phyloP scores from a whole-genome alignment of 2,113 vertebrate genomes.

The Macquaria australasica region DNA sequence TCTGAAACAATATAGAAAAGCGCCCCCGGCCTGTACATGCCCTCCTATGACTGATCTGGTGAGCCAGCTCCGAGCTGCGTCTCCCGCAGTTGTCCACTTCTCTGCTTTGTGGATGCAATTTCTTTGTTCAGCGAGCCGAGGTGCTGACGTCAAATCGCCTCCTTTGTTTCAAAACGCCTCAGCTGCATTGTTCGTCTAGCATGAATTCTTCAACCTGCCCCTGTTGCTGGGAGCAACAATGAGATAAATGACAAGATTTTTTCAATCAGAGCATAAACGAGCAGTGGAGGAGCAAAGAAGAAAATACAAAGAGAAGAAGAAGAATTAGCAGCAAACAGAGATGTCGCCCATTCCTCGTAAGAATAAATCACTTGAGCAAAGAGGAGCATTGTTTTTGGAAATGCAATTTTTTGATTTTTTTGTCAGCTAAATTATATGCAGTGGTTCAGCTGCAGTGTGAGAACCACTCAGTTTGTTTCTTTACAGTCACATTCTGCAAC shows the following conservation, averaged over 20 bases:
- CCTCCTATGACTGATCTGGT: slow-evolving; percentile 13
- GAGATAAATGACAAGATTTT: slow-evolving; percentile 65
- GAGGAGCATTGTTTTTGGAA: background rate
- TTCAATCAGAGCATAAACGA: slow-evolving; percentile 53
- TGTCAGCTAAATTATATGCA: slow-evolving; percentile 6
- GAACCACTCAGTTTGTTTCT: background rate
- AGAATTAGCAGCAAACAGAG: slow-evolving; percentile 42
- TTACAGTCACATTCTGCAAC: background rate
- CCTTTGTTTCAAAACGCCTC: slow-evolving; percentile 75
- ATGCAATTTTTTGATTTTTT: background rate
- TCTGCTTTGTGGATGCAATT: slow-evolving; percentile 61
- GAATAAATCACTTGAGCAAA: slow-evolving; percentile 1
- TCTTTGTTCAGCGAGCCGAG: slow-evolving; percentile 75
- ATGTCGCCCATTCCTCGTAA: slow-evolving; percentile 38
- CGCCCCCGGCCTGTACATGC: background rate
- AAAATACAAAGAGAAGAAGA: background rate
- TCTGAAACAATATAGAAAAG: slow-evolving; percentile 14
- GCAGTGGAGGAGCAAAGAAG: slow-evolving; percentile 12
- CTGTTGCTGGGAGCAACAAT: slow-evolving; percentile 76
- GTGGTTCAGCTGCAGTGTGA: background rate
- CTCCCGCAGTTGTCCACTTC: slow-evolving; percentile 63
- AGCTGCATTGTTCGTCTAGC: slow-evolving; percentile 68
- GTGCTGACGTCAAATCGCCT: slow-evolving; percentile 74
- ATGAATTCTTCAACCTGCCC: slow-evolving; percentile 65
- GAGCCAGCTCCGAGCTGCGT: slow-evolving; percentile 37